Conservation (phyloP, 2,113 vertebrate genomes). For the Paracanthobrama guichenoti region DNA sequence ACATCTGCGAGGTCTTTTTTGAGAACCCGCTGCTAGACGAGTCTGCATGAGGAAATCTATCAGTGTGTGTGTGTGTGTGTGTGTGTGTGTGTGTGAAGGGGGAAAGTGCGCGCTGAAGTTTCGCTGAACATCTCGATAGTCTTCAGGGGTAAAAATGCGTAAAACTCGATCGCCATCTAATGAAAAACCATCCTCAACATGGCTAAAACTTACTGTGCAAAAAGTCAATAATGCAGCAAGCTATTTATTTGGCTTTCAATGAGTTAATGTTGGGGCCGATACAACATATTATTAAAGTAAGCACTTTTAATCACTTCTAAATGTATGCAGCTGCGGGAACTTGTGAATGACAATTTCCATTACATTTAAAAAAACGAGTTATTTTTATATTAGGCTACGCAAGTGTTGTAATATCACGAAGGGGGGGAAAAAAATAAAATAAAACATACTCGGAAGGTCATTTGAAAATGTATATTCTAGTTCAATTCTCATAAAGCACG, state of each 20-base stretch:
- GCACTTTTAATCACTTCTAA: background rate
- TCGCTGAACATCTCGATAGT: background rate
- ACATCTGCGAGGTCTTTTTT: background rate
- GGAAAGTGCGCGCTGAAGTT: background rate
- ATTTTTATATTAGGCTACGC: background rate
- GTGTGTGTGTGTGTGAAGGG: background rate
- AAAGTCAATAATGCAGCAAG: background rate
- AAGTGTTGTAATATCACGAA: background rate
- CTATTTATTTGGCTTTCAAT: background rate
- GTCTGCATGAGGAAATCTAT: background rate
- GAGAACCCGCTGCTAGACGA: background rate
- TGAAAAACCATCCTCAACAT: slow-evolving; percentile 1
- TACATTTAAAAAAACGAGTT: background rate
- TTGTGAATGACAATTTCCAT: background rate
- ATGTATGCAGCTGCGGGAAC: background rate
- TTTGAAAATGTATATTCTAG: background rate
- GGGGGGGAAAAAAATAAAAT: background rate
- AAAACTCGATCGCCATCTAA: slow-evolving; percentile 7
- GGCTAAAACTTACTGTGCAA: background rate
- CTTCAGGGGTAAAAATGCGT: background rate
- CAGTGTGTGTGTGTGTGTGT: background rate
- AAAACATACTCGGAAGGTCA: background rate
- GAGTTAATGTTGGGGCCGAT: background rate
- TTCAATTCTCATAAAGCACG: background rate
- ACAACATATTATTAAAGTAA: background rate